These are phyloP conservation scores for Guaruba guarouba DNA, from an alignment of 2,113 vertebrate genomes.

Conservation along the genomic window DNA sequence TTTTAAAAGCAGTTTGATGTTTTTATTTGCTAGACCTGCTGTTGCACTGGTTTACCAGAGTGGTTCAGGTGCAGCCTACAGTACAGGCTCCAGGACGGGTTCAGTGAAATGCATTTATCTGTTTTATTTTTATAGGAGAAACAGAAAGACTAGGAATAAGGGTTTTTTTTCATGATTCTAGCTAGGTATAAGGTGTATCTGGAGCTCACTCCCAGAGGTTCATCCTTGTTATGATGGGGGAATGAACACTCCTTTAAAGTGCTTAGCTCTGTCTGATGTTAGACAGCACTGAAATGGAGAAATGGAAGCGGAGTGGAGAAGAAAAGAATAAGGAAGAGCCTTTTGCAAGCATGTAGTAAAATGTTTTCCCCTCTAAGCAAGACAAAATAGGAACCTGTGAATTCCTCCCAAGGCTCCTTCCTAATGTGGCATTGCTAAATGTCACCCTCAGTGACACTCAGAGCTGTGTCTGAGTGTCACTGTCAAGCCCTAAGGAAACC, in stretches of 20 bases:
- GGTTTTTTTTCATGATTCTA: background rate
- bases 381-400: conserved; percentile 11
- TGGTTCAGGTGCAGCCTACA: background rate
- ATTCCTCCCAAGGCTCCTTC: background rate
- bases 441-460: background rate
- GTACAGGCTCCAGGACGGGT: background rate
- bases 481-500: conserved; percentile 1
- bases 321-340: background rate
- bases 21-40: background rate
- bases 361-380: background rate
- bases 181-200: background rate
- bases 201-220: background rate
- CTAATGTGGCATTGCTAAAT: conserved; percentile 23
- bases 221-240: background rate
- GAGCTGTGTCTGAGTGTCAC: background rate
- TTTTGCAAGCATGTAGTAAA: background rate
- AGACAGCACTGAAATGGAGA: background rate
- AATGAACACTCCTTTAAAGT: background rate
- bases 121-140: background rate
- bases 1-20: background rate
- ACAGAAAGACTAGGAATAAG: background rate
- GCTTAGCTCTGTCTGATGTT: background rate
- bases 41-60: background rate
- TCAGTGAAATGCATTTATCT: background rate
- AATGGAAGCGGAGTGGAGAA: background rate